Evolutionary conservation across 2,797 vertebrate genomes (phyloP).

Genomic region (Graptemys geographica): DNA sequence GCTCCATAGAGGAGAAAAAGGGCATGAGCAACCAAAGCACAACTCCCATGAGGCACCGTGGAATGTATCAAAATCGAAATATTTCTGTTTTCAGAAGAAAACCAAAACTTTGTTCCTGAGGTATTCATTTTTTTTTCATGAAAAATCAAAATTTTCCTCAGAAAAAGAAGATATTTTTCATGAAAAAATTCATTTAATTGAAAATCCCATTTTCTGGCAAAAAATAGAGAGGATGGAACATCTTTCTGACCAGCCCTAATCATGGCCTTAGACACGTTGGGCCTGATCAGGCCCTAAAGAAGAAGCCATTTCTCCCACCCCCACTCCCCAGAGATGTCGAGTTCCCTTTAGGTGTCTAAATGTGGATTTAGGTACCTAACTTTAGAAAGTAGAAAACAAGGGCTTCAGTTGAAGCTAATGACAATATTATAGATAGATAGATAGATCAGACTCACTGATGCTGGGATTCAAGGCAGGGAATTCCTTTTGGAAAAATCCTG

Average conservation of each 20-base stretch:
- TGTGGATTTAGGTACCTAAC: not conserved
- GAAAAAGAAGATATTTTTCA: not conserved
- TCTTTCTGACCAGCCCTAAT: not conserved
- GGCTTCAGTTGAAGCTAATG: not conserved
- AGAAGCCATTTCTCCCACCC: not conserved
- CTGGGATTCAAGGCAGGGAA: not conserved
- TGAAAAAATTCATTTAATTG: not conserved
- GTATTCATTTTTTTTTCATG: not conserved
- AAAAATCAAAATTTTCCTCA: not conserved
- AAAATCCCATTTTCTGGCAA: conserved; percentile 32
- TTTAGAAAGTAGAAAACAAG: not conserved
- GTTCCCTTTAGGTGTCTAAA: not conserved
- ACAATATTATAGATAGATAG: not conserved
- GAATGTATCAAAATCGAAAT: not conserved
- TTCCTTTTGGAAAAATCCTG: not conserved
- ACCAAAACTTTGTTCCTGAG: not conserved
- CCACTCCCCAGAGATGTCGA: no score
- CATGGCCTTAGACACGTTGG: fast-evolving
- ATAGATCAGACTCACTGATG: not conserved
- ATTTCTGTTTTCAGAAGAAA: not conserved
- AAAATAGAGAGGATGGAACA: not conserved
- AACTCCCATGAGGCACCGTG: not conserved
- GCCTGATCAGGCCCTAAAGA: not conserved
- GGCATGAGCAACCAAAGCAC: not conserved
- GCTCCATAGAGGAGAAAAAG: not conserved